Conservation (phyloP, 2,797 vertebrate species). For the Allobates femoralis region DNA sequence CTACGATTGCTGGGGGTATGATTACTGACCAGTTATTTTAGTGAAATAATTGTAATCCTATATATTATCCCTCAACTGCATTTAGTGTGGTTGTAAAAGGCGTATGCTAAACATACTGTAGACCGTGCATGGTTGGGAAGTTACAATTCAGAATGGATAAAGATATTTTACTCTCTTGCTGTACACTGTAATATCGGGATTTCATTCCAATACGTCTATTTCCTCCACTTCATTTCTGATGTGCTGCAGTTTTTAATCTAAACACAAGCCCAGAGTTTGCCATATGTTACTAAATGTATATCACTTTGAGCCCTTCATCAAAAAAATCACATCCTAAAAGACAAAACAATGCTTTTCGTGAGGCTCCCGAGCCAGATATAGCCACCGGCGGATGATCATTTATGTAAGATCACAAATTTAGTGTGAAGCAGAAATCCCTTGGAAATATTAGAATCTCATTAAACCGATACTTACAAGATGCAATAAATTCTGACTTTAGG, state of each 20-base stretch:
- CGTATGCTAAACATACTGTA: background rate
- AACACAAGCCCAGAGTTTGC: constrained; percentile 28
- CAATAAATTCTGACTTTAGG: background rate
- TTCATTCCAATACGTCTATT: constrained; percentile 3
- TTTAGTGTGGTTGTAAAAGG: background rate
- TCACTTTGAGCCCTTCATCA: constrained; percentile 45
- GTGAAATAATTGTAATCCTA: too few relatives aligned
- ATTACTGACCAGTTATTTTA: too few relatives aligned
- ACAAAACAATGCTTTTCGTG: constrained; percentile 32
- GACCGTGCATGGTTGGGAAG: background rate
- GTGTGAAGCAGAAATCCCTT: background rate
- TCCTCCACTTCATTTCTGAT: constrained; percentile 38
- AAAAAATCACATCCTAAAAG: constrained; percentile 36
- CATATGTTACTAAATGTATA: constrained; percentile 47
- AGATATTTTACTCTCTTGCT: background rate
- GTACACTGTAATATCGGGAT: background rate
- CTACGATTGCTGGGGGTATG: too few relatives aligned
- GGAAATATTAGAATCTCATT: background rate
- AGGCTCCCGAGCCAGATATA: constrained; percentile 28
- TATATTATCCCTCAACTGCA: background rate
- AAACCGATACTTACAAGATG: background rate
- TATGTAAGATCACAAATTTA: constrained; percentile 8
- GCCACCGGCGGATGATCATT: constrained; percentile 18
- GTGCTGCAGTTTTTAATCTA: constrained; percentile 15
- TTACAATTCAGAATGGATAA: background rate